Evolutionary conservation across 2,888 invertebrate species (phyloP).

Genomic region (Salpingus planirostris): DNA sequence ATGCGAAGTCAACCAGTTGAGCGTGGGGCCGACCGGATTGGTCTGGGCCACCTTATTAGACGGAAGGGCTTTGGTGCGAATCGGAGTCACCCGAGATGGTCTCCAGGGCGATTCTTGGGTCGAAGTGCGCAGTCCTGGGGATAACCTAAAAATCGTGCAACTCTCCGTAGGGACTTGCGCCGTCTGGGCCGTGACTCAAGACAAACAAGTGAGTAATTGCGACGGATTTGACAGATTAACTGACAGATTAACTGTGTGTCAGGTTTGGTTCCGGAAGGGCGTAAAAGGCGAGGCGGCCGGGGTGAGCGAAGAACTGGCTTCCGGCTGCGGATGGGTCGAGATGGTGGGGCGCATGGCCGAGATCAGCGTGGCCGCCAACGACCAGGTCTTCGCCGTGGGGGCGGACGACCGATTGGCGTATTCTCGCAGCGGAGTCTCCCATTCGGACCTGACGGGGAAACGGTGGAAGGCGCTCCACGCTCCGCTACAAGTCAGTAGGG

Average conservation of each 20-base stretch:
- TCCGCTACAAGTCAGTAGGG: constrained; percentile 72
- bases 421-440: constrained; percentile 66
- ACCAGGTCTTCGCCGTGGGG: constrained; percentile 80
- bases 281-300: constrained; percentile 58
- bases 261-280: constrained; percentile 59
- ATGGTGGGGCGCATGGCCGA: constrained; percentile 78
- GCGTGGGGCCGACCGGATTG: constrained; percentile 76
- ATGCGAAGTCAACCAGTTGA: constrained; percentile 76
- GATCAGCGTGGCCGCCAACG: constrained; percentile 77
- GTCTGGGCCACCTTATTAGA: constrained; percentile 83
- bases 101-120: constrained; percentile 63
- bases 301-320: constrained; percentile 64
- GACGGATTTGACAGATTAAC: too few species aligned
- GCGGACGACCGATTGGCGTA: constrained; percentile 73
- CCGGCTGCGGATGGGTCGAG: constrained; percentile 81
- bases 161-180: constrained; percentile 75
- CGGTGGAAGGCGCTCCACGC: constrained; percentile 76
- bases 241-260: not conserved
- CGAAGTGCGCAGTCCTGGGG: constrained; percentile 67
- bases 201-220: constrained; percentile 57
- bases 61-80: constrained; percentile 73
- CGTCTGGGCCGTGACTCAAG: constrained; percentile 72
- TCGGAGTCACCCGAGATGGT: constrained; percentile 72
- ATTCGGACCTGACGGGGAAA: constrained; percentile 74
- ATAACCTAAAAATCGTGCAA: constrained; percentile 61